A percentile compares a stretch with the other conserved stretches of the same genome.
Conservation (phyloP, 2,797 vertebrate species). For the Lophius americanus region DNA sequence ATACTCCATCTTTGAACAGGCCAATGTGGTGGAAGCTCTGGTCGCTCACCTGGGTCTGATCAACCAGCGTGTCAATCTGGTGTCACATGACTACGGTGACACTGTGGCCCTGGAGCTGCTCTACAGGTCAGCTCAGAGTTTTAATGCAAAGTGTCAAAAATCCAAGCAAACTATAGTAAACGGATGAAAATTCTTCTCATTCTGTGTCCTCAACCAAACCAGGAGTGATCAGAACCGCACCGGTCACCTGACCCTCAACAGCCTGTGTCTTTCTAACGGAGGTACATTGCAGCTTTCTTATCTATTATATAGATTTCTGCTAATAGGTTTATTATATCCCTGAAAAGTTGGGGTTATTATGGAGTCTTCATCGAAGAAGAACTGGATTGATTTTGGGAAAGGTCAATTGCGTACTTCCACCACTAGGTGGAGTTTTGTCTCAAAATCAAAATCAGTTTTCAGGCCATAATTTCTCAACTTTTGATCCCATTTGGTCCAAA, state of each 20-base stretch:
- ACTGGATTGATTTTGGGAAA: too few species aligned
- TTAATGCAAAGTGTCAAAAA: not conserved
- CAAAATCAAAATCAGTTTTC: too few species aligned
- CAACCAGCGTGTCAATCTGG: constrained; percentile 87
- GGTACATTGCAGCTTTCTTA: constrained; percentile 72
- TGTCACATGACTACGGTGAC: constrained; percentile 95
- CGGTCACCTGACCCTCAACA: constrained; percentile 90
- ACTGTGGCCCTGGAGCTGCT: constrained; percentile 95
- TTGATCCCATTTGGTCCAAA: too few species aligned
- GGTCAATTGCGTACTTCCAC: too few species aligned
- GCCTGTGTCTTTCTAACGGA: constrained; percentile 96
- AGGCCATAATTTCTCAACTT: too few species aligned
- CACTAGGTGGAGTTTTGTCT: too few species aligned
- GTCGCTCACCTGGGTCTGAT: constrained; percentile 85
- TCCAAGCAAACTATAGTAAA: too few species aligned
- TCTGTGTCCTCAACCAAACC: constrained; percentile 19
- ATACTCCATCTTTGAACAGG: constrained; percentile 98
- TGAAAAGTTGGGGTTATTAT: too few species aligned
- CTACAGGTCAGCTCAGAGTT: constrained; percentile 80
- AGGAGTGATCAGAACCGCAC: constrained; percentile 92
- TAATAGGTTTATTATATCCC: too few species aligned
- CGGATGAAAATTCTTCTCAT: too few species aligned
- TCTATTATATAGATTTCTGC: too few species aligned
- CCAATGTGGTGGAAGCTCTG: constrained; percentile 90
- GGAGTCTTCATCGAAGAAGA: too few species aligned